Evolutionary conservation across 2,797 vertebrate genomes (phyloP).

Genomic region (Mus caroli): DNA sequence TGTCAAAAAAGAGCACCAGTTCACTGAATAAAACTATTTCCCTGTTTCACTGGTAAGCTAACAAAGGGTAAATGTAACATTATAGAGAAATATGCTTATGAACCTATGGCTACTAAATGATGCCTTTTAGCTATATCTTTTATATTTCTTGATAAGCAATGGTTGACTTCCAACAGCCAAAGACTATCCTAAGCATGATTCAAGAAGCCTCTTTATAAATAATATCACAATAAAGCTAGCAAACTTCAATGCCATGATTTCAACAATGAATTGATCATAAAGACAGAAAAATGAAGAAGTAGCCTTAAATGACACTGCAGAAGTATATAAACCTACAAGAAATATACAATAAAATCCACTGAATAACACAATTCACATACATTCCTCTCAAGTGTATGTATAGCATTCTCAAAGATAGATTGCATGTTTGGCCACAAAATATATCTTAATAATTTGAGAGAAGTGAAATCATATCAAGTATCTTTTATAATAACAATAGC

Average conservation of each 20-base stretch:
- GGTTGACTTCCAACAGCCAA: background rate
- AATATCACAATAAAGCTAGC: background rate
- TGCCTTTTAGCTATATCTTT: background rate
- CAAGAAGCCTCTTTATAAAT: background rate
- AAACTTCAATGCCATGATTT: background rate
- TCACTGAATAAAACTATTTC: slow-evolving; percentile 18
- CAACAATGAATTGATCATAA: background rate
- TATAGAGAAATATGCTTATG: slow-evolving; percentile 5
- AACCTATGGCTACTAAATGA: background rate
- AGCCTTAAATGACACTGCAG: background rate
- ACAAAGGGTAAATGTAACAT: slow-evolving; percentile 24
- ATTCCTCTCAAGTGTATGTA: background rate
- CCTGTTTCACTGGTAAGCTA: background rate
- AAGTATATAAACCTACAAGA: background rate
- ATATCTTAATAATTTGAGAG: background rate
- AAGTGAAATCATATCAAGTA: background rate
- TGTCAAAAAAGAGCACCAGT: slow-evolving; percentile 1
- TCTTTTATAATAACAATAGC: background rate
- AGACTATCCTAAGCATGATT: background rate
- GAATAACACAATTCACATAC: background rate
- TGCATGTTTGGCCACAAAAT: background rate
- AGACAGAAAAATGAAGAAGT: background rate
- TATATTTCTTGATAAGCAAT: background rate
- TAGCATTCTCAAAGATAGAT: background rate
- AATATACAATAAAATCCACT: background rate